These are phyloP conservation scores for Nymphalis polychloros DNA, from an alignment of 2,888 invertebrate species.

Conservation along the genomic window DNA sequence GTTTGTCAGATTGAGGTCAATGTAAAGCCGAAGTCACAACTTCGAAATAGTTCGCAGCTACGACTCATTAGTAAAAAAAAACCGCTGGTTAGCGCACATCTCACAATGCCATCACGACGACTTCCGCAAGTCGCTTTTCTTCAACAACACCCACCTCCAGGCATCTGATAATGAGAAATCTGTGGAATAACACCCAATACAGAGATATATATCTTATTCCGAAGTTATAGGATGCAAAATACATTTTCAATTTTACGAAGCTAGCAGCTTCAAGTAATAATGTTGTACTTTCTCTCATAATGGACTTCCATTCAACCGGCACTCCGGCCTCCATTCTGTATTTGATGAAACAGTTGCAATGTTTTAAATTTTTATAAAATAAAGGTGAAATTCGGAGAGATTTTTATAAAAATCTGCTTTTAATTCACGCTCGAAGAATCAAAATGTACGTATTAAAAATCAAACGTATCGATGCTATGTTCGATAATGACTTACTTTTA, in stretches of 20 bases:
- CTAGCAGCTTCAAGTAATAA: slow-evolving; percentile 40
- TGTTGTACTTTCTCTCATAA: slow-evolving; percentile 39
- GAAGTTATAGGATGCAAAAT: slow-evolving; percentile 37
- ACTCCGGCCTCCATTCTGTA: slow-evolving; percentile 46
- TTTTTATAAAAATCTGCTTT: neutral
- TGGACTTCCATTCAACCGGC: slow-evolving; percentile 39
- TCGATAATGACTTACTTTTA: slow-evolving; percentile 32
- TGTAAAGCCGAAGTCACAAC: slow-evolving; percentile 33
- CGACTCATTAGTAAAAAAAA: slow-evolving; percentile 67
- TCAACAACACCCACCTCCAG: slow-evolving; percentile 47
- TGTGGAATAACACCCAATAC: slow-evolving; percentile 28
- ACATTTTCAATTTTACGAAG: slow-evolving; percentile 37
- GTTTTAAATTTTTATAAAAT: slow-evolving; percentile 29
- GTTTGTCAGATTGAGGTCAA: slow-evolving; percentile 35
- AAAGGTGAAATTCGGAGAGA: slow-evolving; percentile 14
- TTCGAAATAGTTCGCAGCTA: slow-evolving; percentile 50
- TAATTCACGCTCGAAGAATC: neutral
- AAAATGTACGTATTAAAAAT: slow-evolving; percentile 7
- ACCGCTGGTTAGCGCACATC: slow-evolving; percentile 62
- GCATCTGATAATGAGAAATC: slow-evolving; percentile 58
- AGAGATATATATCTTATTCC: slow-evolving; percentile 34
- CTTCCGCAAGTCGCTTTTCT: slow-evolving; percentile 60
- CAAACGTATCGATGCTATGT: slow-evolving; percentile 13
- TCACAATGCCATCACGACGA: slow-evolving; percentile 60
- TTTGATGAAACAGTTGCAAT: slow-evolving; percentile 34